phyloP scores from a whole-genome alignment of 2,888 invertebrate species.

The Germaria angustata region DNA sequence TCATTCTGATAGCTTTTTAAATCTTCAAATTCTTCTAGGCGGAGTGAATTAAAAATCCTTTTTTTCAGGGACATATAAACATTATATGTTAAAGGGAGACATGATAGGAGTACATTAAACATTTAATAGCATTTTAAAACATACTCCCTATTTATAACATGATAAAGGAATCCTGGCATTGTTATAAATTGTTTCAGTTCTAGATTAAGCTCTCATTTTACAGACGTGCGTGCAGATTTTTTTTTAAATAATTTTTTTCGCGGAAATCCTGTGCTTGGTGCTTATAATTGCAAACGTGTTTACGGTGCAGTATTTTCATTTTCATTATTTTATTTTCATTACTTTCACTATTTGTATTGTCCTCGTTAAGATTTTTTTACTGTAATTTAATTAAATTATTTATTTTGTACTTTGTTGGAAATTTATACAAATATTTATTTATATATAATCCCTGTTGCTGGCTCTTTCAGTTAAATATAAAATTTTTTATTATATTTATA shows the following conservation, averaged over 20 bases:
- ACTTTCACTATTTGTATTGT: constrained; percentile 41
- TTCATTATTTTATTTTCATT: constrained; percentile 19
- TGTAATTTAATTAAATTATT: constrained; percentile 60
- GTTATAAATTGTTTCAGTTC: too few relatives aligned
- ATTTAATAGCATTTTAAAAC: too few relatives aligned
- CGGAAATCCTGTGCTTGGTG: constrained; percentile 23
- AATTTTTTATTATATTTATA: constrained; percentile 15
- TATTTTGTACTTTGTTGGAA: constrained; percentile 35
- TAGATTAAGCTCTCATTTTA: too few relatives aligned
- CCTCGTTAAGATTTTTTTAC: constrained; percentile 34
- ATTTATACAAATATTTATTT: constrained; percentile 56
- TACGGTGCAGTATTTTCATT: neutral
- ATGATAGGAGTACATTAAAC: too few relatives aligned
- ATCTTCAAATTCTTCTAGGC: too few relatives aligned
- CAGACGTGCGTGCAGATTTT: too few relatives aligned
- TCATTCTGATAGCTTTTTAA: too few relatives aligned
- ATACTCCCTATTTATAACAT: too few relatives aligned
- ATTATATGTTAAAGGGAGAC: too few relatives aligned
- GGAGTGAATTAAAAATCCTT: too few relatives aligned
- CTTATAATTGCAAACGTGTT: constrained; percentile 24
- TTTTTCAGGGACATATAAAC: too few relatives aligned
- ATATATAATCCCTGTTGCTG: constrained; percentile 4
- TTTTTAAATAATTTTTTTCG: constrained; percentile 25
- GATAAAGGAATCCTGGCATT: too few relatives aligned
- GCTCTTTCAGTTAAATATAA: neutral